Conservation (phyloP, 2,797 vertebrate genomes). For the Fratercula arctica region DNA sequence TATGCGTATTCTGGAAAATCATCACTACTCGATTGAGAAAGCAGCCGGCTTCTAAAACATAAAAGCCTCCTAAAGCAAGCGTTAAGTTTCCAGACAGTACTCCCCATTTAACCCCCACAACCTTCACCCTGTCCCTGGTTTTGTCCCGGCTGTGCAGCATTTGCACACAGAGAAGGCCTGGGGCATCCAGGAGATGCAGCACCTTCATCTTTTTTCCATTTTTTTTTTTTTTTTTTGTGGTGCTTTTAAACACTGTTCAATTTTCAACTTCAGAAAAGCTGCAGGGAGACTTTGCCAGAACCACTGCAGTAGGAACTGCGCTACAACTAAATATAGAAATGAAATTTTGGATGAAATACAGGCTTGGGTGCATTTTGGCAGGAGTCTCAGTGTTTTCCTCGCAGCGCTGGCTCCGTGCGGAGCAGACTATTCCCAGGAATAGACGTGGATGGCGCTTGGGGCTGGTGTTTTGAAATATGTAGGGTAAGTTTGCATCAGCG, state of each 20-base stretch:
- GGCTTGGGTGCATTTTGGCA: conserved; percentile 56
- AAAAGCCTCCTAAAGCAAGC: not conserved
- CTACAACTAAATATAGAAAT: conserved; percentile 40
- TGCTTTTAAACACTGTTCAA: not conserved
- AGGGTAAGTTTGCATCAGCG: conserved; percentile 1
- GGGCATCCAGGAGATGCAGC: rapidly evolving
- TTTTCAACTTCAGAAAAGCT: conserved; percentile 1
- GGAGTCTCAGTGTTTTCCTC: not conserved
- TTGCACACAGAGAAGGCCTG: not conserved
- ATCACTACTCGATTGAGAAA: rapidly evolving
- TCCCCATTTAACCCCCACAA: not conserved
- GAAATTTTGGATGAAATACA: conserved; percentile 28
- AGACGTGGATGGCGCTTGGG: conserved; percentile 3
- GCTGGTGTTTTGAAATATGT: not conserved
- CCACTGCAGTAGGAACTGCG: conserved; percentile 26
- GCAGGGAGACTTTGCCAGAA: conserved; percentile 31
- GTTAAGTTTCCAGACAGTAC: not conserved
- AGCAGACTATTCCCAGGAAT: conserved; percentile 41
- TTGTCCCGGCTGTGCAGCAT: not conserved
- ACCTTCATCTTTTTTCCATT: rapidly evolving
- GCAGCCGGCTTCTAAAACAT: rapidly evolving
- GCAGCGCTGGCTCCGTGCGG: not conserved
- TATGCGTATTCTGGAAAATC: not conserved
- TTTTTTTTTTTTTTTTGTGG: not conserved
- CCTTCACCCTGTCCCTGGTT: not conserved